Evolutionary conservation across 37 sponge, comb jelly and placozoan genomes (phyloP).

Genomic region (Aphrocallistes beatrix): DNA sequence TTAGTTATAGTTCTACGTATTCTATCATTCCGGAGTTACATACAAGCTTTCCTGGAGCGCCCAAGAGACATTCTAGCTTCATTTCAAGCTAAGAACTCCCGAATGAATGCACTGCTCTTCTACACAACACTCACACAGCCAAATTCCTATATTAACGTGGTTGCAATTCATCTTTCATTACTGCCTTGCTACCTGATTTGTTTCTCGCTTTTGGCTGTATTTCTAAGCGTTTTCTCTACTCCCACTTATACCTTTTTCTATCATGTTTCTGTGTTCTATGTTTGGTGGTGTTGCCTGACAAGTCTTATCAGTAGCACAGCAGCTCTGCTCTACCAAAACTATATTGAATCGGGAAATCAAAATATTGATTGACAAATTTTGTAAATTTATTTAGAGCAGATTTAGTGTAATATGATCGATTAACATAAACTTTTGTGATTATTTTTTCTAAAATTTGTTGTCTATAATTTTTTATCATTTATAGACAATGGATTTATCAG

Average conservation of each 20-base stretch:
- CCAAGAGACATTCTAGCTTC: background rate
- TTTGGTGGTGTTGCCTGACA: background rate
- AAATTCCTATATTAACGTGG: background rate
- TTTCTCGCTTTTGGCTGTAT: background rate
- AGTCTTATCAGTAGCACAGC: background rate
- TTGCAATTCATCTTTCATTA: background rate
- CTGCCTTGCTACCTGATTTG: background rate
- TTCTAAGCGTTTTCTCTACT: background rate
- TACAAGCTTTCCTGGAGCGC: constrained; percentile 3
- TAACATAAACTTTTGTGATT: too few relatives aligned
- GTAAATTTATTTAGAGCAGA: too few relatives aligned
- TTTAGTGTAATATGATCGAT: too few relatives aligned
- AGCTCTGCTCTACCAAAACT: background rate
- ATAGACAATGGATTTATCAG: too few relatives aligned
- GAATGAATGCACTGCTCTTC: background rate
- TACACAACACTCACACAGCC: background rate
- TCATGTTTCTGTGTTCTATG: background rate
- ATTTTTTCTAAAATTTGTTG: too few relatives aligned
- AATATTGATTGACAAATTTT: too few relatives aligned
- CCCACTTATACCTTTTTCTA: background rate
- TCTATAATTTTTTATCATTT: too few relatives aligned
- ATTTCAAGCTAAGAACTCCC: background rate
- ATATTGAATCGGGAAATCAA: constrained; percentile 2
- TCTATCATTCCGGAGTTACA: background rate
- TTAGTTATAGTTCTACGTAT: background rate